Percentiles rank a stretch among this genome's conserved stretches.
Conservation (phyloP, 2,888 invertebrate genomes). For the Lutraria lutraria region DNA sequence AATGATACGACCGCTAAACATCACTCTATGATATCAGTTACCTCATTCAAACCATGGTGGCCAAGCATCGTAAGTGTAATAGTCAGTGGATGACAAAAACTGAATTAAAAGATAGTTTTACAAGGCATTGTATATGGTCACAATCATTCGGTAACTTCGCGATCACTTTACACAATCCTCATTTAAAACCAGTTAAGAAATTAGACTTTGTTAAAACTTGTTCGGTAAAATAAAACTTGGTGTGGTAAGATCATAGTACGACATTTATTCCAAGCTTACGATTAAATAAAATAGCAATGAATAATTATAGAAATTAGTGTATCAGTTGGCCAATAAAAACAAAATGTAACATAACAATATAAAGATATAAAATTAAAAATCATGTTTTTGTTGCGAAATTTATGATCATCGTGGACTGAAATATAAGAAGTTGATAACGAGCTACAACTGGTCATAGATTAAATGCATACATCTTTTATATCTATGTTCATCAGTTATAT, state of each 20-base stretch:
- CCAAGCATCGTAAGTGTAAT: constrained; percentile 31
- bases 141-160: background rate
- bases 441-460: too few relatives aligned
- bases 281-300: constrained; percentile 2
- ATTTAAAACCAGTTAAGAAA: background rate
- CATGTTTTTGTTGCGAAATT: too few relatives aligned
- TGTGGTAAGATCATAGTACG: background rate
- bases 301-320: constrained; percentile 8
- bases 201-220: constrained; percentile 11
- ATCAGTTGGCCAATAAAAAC: constrained; percentile 2
- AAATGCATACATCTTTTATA: too few relatives aligned
- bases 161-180: background rate
- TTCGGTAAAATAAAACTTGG: background rate
- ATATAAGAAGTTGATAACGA: too few relatives aligned
- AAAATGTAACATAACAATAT: background rate
- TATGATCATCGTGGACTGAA: too few relatives aligned
- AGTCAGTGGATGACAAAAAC: constrained; percentile 4
- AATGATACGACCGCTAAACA: background rate
- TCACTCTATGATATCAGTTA: constrained; percentile 36
- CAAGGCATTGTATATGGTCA: background rate
- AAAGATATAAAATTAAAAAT: too few relatives aligned
- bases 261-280: background rate
- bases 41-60: constrained; percentile 39
- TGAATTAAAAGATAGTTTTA: constrained; percentile 27
- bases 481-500: too few relatives aligned